Evolutionary conservation across 2,888 invertebrate genomes (phyloP), one percentile per base, ranked within the genome.

Genomic region (Agrilus mali): DNA sequence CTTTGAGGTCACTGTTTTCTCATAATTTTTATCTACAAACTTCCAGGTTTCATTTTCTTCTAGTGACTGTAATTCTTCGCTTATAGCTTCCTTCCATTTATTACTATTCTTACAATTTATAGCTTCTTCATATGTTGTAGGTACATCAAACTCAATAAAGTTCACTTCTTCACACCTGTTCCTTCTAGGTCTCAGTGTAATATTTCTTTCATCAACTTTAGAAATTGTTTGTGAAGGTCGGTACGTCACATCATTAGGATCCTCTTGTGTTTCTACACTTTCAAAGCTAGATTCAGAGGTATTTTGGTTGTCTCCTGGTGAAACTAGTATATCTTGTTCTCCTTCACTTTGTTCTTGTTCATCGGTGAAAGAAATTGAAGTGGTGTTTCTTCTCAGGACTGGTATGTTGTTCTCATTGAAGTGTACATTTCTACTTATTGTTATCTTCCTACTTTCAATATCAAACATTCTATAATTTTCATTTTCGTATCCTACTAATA

Each of bases 391-490:
- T 39, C 35, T 38, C 16, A 14, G 27, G n/a, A 17, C 27, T 17
- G 40, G 22, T 31, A 31, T 31, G 12, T 16, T 36, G 4, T 36
- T 37, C 15, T 40, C 40, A 27, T 52, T 44, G 37, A 56, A 54
- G 8, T 41, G 41, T 7, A 57, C 53, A 43, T 55, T 45, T 20
- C 50, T 47, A n/a, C 52, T 50, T 17, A 53, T 47, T 2, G 37
- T 48, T 17, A 56, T 49, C 39, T 50, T 50, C 34, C 41, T 46
- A 2, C 43, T 46, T 8, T 35, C 37, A 5, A 42, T 42, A 36
- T 50, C 46, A 44, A 46, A 54, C 4, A 58, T 34, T 17, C 51
- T 33, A 40, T 55, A 58, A 36, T 52, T 40, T 16, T 47, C 39
- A 15, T 34, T 36, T 43, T 49, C 40, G 39, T 56, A 57, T 10